Conservation (phyloP, 1,140 invertebrate species). For the Dermatophagoides farinae region DNA sequence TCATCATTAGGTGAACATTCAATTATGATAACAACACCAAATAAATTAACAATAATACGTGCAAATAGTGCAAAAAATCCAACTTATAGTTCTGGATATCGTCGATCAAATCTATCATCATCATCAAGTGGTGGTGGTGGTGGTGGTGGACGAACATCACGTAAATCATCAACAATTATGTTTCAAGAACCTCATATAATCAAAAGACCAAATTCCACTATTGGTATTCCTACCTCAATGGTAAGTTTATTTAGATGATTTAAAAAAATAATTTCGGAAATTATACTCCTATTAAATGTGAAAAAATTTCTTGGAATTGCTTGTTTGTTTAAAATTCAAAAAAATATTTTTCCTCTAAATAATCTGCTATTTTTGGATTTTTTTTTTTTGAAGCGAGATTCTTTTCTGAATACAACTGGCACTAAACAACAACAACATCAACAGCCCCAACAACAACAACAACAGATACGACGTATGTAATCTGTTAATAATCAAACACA, state of each 20-base stretch:
- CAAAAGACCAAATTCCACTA: constrained; percentile 8
- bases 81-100: not conserved
- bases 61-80: constrained; percentile 1
- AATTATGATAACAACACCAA: not conserved
- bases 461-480: not conserved
- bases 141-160: not conserved
- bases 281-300: no score
- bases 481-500: no score
- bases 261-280: no score
- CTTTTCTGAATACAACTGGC: no score
- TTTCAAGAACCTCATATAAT: constrained; percentile 1
- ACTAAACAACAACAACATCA: not conserved
- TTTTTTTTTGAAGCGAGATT: no score
- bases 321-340: no score
- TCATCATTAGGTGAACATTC: not conserved
- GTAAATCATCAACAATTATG: constrained; percentile 3
- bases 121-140: not conserved
- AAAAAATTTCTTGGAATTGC: no score
- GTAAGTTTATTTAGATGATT: no score
- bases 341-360: no score
- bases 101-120: not conserved
- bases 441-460: no score
- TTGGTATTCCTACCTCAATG: constrained; percentile 1
- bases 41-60: constrained; percentile 1
- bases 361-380: no score